phyloP scores from a whole-genome alignment of 1,140 invertebrate species.

The Achatina immaculata region DNA sequence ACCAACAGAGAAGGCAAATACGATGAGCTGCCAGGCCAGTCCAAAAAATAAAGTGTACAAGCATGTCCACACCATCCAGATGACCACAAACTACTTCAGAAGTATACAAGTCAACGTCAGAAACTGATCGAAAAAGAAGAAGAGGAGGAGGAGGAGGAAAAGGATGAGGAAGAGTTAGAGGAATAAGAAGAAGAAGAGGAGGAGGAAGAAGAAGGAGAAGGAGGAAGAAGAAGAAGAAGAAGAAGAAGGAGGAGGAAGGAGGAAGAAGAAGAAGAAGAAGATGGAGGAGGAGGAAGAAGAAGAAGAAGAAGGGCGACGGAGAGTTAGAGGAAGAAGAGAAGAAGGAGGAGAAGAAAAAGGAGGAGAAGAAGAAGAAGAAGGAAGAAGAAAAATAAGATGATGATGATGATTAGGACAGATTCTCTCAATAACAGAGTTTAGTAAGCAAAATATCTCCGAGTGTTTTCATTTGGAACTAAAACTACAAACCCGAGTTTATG shows the following conservation, averaged over 20 bases:
- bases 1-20: too few species aligned
- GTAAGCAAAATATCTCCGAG: too few species aligned
- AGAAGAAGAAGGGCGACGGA: neutral
- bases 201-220: conserved; percentile 19
- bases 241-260: neutral
- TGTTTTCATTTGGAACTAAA: too few species aligned
- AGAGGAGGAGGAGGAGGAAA: conserved; percentile 18
- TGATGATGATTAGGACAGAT: too few species aligned
- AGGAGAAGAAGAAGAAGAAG: neutral
- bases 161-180: conserved; percentile 20
- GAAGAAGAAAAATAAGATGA: neutral
- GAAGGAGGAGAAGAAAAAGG: neutral
- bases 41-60: too few species aligned
- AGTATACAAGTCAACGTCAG: too few species aligned
- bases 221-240: neutral
- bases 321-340: neutral
- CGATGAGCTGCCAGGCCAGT: too few species aligned
- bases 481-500: too few species aligned
- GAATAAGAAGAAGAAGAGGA: conserved; percentile 14
- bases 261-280: conserved; percentile 18
- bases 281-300: conserved; percentile 8
- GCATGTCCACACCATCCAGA: too few species aligned
- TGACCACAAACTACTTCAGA: too few species aligned
- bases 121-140: too few species aligned
- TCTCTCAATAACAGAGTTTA: too few species aligned